Evolutionary conservation across 2,113 vertebrate species (phyloP).

Genomic region (Leucosticte australis): DNA sequence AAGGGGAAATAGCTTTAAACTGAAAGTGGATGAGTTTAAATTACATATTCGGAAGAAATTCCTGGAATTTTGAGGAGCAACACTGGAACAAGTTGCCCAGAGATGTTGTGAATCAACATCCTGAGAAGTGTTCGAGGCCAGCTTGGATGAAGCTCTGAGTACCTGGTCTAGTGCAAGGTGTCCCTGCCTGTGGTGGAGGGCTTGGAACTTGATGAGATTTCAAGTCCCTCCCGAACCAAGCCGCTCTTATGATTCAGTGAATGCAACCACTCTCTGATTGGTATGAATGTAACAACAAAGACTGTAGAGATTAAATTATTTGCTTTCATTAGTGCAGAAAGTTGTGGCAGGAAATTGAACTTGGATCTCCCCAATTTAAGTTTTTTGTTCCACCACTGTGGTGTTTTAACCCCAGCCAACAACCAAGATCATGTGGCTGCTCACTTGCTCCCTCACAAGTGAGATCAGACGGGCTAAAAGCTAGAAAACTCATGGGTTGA

Average conservation of each 20-base stretch:
- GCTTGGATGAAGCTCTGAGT: neutral
- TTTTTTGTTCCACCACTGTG: neutral
- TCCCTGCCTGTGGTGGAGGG: neutral
- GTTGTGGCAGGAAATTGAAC: neutral
- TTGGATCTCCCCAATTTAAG: neutral
- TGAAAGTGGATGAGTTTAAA: neutral
- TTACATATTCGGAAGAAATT: neutral
- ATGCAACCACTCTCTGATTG: neutral
- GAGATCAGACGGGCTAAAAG: neutral
- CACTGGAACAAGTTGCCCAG: neutral
- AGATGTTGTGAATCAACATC: neutral
- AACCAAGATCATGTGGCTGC: neutral
- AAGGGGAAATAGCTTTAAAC: neutral
- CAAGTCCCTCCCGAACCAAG: neutral
- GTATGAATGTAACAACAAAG: neutral
- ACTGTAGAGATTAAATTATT: neutral
- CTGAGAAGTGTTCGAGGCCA: neutral
- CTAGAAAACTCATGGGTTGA: neutral
- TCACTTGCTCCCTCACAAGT: neutral
- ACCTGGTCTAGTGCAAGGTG: neutral
- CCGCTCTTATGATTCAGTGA: rapidly evolving
- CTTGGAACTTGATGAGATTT: neutral
- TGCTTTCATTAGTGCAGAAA: neutral
- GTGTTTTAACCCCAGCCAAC: neutral
- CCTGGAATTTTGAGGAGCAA: neutral